Evolutionary conservation across 1,140 invertebrate genomes (phyloP), one percentile per base, ranked within the genome.

Genomic region (Bombus difficillimus): DNA sequence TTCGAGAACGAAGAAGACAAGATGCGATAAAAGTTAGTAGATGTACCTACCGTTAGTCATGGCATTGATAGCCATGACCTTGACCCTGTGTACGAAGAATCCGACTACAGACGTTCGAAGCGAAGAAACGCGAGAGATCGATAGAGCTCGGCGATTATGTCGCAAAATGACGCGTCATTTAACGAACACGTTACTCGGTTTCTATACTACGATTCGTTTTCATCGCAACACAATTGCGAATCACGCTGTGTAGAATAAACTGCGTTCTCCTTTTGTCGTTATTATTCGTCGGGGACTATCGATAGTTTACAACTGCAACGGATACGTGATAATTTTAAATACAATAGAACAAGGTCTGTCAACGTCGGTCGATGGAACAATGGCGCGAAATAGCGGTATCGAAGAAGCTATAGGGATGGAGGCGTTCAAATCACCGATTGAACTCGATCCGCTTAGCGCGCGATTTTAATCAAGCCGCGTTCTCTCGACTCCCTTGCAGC

Each of bases 11-110:
- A 53, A 53, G 47, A 22, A 53, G 47, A 22, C 18, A 12, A n/a
- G 53, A 39, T 3, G 25, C 6, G 13, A 15, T 18, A 15, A 28
- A 9, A 57, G 68, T 32, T 34, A 53, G 1, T 39, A 32, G 32
- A 13, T 37, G 39, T 66, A 13, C 9, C 39, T 96, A 92, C 95
- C 96, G 91, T 96, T 96, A 92, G 78, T 74, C 43, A n/a, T 88
- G 88, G 89, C 88, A 86, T 92, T 89, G 89, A 79, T 79, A 53
- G 43, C 66, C 82, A 32, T 62, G 75, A 59, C 82, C 75, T 59
- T 68, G 73, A 68, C 47, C 18, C 47, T 6, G 47, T 53, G 47
- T 22, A 41, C 39, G 15, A 39, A 13, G 71, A 75, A 43, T 57
- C 32, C 9, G 43, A 39, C 8, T 43, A 28, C 28, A 37, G 28